Evolutionary conservation across 2,797 vertebrate genomes (phyloP).

Genomic region (Sparidentex hasta): DNA sequence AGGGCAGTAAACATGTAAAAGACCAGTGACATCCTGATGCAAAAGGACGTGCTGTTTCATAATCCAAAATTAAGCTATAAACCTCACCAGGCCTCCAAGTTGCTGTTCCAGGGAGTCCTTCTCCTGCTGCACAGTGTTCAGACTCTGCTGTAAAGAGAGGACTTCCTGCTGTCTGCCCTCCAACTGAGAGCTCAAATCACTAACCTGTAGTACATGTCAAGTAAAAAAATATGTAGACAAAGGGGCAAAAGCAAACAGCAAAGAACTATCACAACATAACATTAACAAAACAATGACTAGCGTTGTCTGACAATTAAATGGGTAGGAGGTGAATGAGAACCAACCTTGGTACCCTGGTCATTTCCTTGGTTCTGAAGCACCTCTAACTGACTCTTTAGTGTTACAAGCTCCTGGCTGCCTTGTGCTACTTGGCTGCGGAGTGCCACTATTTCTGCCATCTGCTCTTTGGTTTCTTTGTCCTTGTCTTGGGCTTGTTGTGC

Average conservation of each 20-base stretch:
- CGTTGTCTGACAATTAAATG: constrained; percentile 3
- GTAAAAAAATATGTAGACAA: constrained; percentile 22
- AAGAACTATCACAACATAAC: constrained; percentile 46
- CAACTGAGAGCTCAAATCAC: constrained; percentile 88
- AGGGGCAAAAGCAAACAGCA: constrained; percentile 42
- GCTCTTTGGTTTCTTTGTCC: constrained; percentile 88
- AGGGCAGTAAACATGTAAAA: neutral
- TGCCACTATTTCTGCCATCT: constrained; percentile 85
- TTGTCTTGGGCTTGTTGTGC: constrained; percentile 86
- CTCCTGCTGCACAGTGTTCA: constrained; percentile 86
- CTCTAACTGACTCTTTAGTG: constrained; percentile 87
- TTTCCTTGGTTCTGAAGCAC: constrained; percentile 85
- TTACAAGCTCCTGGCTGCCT: constrained; percentile 90
- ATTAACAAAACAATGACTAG: constrained; percentile 1
- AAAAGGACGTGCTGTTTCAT: neutral
- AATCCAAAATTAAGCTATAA: neutral
- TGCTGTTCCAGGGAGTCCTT: constrained; percentile 90
- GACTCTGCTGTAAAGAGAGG: constrained; percentile 86
- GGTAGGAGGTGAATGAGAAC: constrained; percentile 62
- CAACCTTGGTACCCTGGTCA: constrained; percentile 90
- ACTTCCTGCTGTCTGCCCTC: constrained; percentile 89
- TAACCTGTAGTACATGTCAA: constrained; percentile 83
- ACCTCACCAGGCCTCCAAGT: constrained; percentile 90
- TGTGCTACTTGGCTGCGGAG: constrained; percentile 88
- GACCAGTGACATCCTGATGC: neutral